phyloP scores from a whole-genome alignment of 1,140 invertebrate genomes.

The Charaxes varanes region DNA sequence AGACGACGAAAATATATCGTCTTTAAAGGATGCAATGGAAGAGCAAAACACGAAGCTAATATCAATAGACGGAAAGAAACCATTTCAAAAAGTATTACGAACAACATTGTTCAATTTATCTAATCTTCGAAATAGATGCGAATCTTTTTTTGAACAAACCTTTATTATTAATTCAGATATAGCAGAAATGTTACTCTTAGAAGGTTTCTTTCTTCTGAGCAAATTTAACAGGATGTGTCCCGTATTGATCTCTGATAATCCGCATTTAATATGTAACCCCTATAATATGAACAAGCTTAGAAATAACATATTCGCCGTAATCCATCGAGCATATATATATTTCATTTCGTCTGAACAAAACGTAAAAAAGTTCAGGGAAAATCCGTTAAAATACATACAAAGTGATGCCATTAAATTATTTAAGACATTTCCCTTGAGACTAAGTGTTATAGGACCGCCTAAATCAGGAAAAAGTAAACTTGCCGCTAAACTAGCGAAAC shows the following conservation, averaged over 20 bases:
- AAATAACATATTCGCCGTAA: slow-evolving; percentile 66
- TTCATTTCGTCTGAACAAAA: slow-evolving; percentile 71
- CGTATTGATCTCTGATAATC: slow-evolving; percentile 70
- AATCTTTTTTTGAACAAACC: slow-evolving; percentile 73
- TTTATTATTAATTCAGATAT: slow-evolving; percentile 68
- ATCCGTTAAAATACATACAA: slow-evolving; percentile 73
- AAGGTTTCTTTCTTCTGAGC: slow-evolving; percentile 76
- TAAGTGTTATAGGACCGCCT: slow-evolving; percentile 88
- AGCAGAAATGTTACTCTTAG: slow-evolving; percentile 70
- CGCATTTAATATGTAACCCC: slow-evolving; percentile 61
- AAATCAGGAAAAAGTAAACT: slow-evolving; percentile 90
- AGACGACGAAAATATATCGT: slow-evolving; percentile 56
- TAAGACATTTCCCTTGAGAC: slow-evolving; percentile 76
- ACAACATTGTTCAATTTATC: slow-evolving; percentile 40
- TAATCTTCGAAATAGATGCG: slow-evolving; percentile 53
- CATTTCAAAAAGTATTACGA: slow-evolving; percentile 46
- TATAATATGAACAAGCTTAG: slow-evolving; percentile 60
- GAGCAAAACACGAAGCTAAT: slow-evolving; percentile 65
- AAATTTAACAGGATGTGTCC: slow-evolving; percentile 76
- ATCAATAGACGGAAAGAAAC: slow-evolving; percentile 50
- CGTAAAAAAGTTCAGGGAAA: slow-evolving; percentile 62
- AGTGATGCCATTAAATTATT: slow-evolving; percentile 45
- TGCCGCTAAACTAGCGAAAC: slow-evolving; percentile 62
- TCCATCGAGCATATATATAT: slow-evolving; percentile 76
- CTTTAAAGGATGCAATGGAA: slow-evolving; percentile 41